Evolutionary conservation across 2,797 vertebrate genomes (phyloP), one percentile per base, ranked within the genome.

Genomic region (Echeneis naucrates): DNA sequence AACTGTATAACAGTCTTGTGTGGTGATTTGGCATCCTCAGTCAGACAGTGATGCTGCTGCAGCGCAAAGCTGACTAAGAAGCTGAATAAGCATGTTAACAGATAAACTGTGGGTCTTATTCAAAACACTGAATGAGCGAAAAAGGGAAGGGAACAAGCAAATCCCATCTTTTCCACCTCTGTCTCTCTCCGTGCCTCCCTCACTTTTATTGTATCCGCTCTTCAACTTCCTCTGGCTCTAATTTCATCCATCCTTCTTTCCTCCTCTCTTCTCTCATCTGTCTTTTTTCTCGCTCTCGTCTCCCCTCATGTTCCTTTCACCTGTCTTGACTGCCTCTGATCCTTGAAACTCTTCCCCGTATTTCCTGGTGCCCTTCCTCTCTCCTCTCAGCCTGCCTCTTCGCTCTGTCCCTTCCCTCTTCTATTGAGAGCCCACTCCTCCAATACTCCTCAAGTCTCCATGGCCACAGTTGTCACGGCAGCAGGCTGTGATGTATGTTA

Each of bases 391-490:
- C 52, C 69, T 23, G 33, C 24, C 27, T 76, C 55, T 83, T 50
- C 19, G 63, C 60, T 58, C 23, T 9, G 1, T 61, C n/a, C 21
- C 42, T 48, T 71, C 58, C 37, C 50, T 72, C 68, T 72, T 47
- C 68, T 66, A 48, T 69, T 47, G 60, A 87, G 74, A 87, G 75
- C 66, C 64, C 72, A 73, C 80, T 80, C 74, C 56, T 63, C 42
- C 3, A 65, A 85, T 66, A 70, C 75, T 84, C 75, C 69, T 75
- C 87, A 84, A 71, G 90, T 93, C 88, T 88, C 89, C 88, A 92
- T 93, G 88, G 85, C 68, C 89, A 92, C 90, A 85, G 92, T 92
- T 92, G 90, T 92, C 92, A 89, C 74, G 85, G 88, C 82, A 93
- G 89, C 90, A 73, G 64, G 77, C 76, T 67, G 76, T 30, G 75